Percentiles rank a stretch among this genome's conserved stretches.
Conservation (phyloP, 1,140 invertebrate genomes). For the Hestina assimilis region DNA sequence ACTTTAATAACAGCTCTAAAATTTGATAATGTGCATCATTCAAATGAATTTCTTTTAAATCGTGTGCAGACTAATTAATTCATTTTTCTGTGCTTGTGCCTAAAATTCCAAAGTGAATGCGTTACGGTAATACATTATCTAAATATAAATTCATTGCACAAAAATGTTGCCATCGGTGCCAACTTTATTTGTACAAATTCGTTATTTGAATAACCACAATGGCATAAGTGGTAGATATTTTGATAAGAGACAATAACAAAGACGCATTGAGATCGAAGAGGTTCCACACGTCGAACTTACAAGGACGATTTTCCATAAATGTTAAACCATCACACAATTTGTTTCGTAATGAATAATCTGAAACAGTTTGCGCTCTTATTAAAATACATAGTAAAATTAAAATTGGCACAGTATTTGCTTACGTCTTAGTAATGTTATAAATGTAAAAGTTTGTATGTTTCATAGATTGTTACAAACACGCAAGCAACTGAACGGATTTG, state of each 20-base stretch:
- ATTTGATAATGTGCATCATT: neutral
- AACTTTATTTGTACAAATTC: neutral
- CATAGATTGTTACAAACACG: no score
- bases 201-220: conserved; percentile 7
- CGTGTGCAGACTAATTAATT: neutral
- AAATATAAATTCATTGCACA: no score
- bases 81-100: neutral
- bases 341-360: neutral
- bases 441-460: no score
- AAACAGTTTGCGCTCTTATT: no score
- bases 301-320: conserved; percentile 12
- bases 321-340: neutral
- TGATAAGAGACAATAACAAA: conserved; percentile 5
- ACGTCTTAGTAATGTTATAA: no score
- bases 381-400: no score
- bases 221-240: neutral
- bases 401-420: no score
- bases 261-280: conserved; percentile 6
- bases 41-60: neutral
- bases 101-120: no score
- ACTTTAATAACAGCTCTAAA: no score
- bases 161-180: no score
- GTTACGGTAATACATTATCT: no score
- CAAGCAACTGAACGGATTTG: no score
- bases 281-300: conserved; percentile 14